Percentiles rank a stretch among this genome's conserved stretches.
phyloP scores from a whole-genome alignment of 1,140 invertebrate species.

The Colletes latitarsis region DNA sequence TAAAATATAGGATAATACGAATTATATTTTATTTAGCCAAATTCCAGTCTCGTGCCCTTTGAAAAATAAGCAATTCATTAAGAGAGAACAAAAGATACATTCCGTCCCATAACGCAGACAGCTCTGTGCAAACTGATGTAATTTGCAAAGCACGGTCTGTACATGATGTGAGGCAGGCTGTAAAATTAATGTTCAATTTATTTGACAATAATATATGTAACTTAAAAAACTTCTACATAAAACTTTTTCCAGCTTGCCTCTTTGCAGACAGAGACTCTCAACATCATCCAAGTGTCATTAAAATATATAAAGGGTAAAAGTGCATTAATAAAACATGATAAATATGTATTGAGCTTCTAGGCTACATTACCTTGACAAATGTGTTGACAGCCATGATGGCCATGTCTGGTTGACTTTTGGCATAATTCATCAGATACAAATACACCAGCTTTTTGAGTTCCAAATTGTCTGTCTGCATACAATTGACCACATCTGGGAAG shows the following conservation, averaged over 20 bases:
- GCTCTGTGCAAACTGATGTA: slow-evolving; percentile 75
- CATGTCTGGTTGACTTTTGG: slow-evolving; percentile 99
- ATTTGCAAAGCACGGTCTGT: slow-evolving; percentile 77
- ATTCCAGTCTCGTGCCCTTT: slow-evolving; percentile 80
- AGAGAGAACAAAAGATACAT: slow-evolving; percentile 68
- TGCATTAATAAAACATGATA: slow-evolving; percentile 73
- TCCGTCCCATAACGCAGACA: slow-evolving; percentile 77
- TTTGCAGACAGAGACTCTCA: slow-evolving; percentile 69
- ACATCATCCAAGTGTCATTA: slow-evolving; percentile 68
- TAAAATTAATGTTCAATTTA: slow-evolving; percentile 61
- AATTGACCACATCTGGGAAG: slow-evolving; percentile 99
- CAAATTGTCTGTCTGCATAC: slow-evolving; percentile 99
- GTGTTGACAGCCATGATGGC: slow-evolving; percentile 99
- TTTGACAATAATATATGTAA: slow-evolving; percentile 45
- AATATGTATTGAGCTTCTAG: slow-evolving; percentile 58
- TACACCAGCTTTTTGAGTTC: slow-evolving; percentile 99
- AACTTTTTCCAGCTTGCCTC: slow-evolving; percentile 70
- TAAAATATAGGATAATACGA: neutral
- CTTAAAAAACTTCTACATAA: neutral
- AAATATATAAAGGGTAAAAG: slow-evolving; percentile 73
- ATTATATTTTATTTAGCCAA: slow-evolving; percentile 62
- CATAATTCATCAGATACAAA: slow-evolving; percentile 99
- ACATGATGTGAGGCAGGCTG: slow-evolving; percentile 69
- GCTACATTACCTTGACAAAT: slow-evolving; percentile 95
- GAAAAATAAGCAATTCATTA: slow-evolving; percentile 80